phyloP scores from a whole-genome alignment of 1,140 invertebrate species.

The Heliothis virescens region DNA sequence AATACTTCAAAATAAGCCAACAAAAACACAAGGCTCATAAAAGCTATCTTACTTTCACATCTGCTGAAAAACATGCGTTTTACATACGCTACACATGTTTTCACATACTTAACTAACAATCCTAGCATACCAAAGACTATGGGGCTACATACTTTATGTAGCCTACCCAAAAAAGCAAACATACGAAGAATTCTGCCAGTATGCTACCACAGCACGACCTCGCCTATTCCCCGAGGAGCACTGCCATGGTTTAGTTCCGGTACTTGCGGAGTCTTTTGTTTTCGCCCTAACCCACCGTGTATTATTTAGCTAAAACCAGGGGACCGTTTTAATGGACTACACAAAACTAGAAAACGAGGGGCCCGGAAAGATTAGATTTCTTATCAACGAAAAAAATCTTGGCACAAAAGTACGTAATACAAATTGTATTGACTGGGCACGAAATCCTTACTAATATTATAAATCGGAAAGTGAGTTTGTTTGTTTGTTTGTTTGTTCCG shows the following conservation, averaged over 20 bases:
- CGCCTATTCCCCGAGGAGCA: slow-evolving; percentile 74
- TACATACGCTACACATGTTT: no score
- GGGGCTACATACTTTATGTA: no score
- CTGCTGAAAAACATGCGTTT: no score
- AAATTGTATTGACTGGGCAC: slow-evolving; percentile 63
- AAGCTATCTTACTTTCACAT: no score
- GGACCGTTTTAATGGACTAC: slow-evolving; percentile 80
- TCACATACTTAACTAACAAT: no score
- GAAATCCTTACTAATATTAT: no score
- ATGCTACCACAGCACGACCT: slow-evolving; percentile 63
- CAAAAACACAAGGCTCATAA: no score
- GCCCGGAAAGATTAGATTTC: slow-evolving; percentile 81
- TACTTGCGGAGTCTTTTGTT: slow-evolving; percentile 74
- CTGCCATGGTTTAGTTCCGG: slow-evolving; percentile 80
- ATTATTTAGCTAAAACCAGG: slow-evolving; percentile 84
- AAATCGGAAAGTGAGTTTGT: no score
- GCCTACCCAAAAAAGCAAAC: not conserved
- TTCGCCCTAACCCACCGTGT: slow-evolving; percentile 75
- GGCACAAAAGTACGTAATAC: slow-evolving; percentile 52
- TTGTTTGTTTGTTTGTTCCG: no score
- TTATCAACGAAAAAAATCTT: slow-evolving; percentile 79
- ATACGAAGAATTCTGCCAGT: not conserved
- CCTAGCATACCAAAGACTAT: no score
- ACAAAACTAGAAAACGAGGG: slow-evolving; percentile 70
- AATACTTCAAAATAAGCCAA: no score